A percentile compares a stretch with the other conserved stretches of the same genome.
phyloP scores from a whole-genome alignment of 2,888 invertebrate species.

The Frankliniella fusca region DNA sequence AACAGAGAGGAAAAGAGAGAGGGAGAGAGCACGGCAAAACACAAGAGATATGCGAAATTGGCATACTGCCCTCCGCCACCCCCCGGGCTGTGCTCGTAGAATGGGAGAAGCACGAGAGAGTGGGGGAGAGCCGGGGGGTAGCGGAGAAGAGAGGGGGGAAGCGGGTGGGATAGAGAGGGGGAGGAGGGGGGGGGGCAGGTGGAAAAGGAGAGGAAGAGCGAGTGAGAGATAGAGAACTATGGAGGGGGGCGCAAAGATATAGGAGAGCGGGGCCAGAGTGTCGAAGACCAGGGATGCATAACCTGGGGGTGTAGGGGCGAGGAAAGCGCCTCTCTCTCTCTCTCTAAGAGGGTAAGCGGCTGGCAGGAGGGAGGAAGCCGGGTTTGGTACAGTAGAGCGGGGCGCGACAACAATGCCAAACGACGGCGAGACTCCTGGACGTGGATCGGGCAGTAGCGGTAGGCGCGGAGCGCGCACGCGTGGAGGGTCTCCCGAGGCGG shows the following conservation, averaged over 20 bases:
- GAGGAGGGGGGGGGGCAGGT: neutral
- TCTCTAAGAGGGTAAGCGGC: neutral
- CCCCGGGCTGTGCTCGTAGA: neutral
- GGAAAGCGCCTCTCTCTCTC: neutral
- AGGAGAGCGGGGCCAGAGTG: neutral
- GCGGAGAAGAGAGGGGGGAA: neutral
- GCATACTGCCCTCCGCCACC: constrained; percentile 12
- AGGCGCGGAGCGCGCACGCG: neutral
- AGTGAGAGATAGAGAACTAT: neutral
- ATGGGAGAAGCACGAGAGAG: too few species aligned
- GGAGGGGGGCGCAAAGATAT: neutral
- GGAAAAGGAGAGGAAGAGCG: neutral
- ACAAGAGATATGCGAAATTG: constrained; percentile 26
- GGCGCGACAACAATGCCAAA: neutral
- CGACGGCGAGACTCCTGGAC: neutral
- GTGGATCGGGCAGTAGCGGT: neutral
- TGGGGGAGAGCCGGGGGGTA: neutral
- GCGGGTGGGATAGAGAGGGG: neutral
- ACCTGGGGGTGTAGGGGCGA: neutral
- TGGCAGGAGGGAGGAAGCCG: neutral
- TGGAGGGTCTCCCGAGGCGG: neutral
- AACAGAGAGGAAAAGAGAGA: neutral
- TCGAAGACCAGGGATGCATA: neutral
- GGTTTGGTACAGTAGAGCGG: neutral
- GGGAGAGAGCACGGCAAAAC: neutral